Evolutionary conservation across 2,888 invertebrate species (phyloP).

Genomic region (Gymnosoma rotundatum): DNA sequence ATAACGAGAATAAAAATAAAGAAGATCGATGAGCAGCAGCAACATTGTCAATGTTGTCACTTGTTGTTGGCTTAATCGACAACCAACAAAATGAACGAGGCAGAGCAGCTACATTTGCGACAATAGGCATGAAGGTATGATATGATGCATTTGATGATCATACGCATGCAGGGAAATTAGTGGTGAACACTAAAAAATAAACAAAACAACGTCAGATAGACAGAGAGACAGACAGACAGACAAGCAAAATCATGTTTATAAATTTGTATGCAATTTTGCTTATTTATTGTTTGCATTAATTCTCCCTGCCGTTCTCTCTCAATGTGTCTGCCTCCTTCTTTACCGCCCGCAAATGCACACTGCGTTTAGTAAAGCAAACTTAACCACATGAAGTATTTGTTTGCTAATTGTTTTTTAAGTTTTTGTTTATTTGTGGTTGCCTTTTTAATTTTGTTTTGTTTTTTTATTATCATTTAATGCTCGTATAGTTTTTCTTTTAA

Average conservation of each 20-base stretch:
- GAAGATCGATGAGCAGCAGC: constrained; percentile 67
- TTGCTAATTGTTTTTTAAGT: constrained; percentile 67
- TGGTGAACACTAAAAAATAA: constrained; percentile 32
- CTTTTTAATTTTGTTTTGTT: constrained; percentile 6
- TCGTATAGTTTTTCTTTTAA: constrained; percentile 37
- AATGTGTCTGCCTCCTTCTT: constrained; percentile 10
- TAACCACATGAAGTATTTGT: constrained; percentile 55
- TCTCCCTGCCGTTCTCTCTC: constrained; percentile 11
- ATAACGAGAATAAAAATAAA: constrained; percentile 38
- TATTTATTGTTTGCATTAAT: constrained; percentile 38
- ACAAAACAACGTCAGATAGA: constrained; percentile 2
- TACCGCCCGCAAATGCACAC: not conserved
- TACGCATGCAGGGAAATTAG: constrained; percentile 53
- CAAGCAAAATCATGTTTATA: constrained; percentile 43
- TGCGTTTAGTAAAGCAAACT: constrained; percentile 24
- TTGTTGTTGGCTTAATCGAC: constrained; percentile 51
- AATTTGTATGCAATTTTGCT: constrained; percentile 56
- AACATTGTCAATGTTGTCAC: constrained; percentile 64
- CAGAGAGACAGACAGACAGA: constrained; percentile 21
- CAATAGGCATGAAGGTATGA: constrained; percentile 20
- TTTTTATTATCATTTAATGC: not conserved
- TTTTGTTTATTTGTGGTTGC: constrained; percentile 38
- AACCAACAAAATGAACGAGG: constrained; percentile 39
- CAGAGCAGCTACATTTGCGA: constrained; percentile 7
- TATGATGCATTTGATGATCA: constrained; percentile 8